Evolutionary conservation across 2,113 vertebrate genomes (phyloP).

Genomic region (Ciconia maguari): DNA sequence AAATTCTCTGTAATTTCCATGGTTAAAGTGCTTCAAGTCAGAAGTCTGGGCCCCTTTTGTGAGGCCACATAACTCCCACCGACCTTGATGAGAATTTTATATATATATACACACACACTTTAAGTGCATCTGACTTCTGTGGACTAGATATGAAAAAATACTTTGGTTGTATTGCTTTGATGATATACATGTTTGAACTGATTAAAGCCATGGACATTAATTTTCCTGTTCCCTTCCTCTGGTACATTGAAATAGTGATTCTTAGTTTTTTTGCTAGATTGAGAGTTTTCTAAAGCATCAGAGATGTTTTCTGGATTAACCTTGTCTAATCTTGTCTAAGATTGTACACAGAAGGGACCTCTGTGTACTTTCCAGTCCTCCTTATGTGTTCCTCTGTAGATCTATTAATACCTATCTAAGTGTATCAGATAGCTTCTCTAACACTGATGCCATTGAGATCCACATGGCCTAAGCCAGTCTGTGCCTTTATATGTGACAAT

Average conservation of each 20-base stretch:
- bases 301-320: neutral
- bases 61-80: neutral
- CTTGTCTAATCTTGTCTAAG: neutral
- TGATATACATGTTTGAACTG: neutral
- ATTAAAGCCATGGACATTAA: neutral
- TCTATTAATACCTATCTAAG: neutral
- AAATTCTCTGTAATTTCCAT: neutral
- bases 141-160: neutral
- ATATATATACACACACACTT: rapidly evolving
- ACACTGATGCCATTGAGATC: neutral
- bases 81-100: neutral
- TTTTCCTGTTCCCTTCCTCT: neutral
- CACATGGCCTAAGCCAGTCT: neutral
- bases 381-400: neutral
- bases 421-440: neutral
- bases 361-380: neutral
- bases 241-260: neutral
- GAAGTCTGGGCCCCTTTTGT: neutral
- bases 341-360: neutral
- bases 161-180: neutral
- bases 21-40: neutral
- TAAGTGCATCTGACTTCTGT: neutral
- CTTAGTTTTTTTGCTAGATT: neutral
- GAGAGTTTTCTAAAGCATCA: neutral
- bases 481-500: neutral